Evolutionary conservation across 1,140 invertebrate species (phyloP), one percentile per base, ranked within the genome.

Genomic region (Brachionus rotundiformis): DNA sequence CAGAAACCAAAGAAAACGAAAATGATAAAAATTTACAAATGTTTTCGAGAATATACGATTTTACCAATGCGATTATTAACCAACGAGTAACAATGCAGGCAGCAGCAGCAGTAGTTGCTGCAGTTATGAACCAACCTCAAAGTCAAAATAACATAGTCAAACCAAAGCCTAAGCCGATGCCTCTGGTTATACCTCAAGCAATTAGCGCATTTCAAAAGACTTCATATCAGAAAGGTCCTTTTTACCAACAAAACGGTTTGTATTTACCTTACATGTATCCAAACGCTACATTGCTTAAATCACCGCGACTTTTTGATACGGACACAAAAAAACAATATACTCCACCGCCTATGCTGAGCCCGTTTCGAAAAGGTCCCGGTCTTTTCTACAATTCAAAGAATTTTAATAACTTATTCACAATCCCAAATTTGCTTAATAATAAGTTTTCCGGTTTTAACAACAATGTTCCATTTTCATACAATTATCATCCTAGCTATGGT

Each of bases 341-440:
- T 0, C 95, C 95, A 1, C 93, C 94, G 33, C 95, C 95, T 0
- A 95, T 97, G 84, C 88, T 98, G 11, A 94, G 94, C 85, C 95
- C 95, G 0, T 92, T 93, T 61, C 90, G 95, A 83, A 91, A 92
- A 84, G 94, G 94, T 4, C 91, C 92, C 0, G 95, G 95, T 0
- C 88, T 97, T 0, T 95, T 95, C 85, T 92, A 92, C 83, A 87
- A 88, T 8, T 83, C 89, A 29, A 86, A 84, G 27, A 83, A 83
- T 36, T 79, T 81, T 13, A 77, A 80, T 23, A 82, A 71, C 83
- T 80, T 59, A 82, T 84, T 63, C 31, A 33, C 63, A 10, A 81
- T 81, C 6, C 75, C 31, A 13, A 82, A 86, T 59, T 44, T 73
- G 27, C 27, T 44, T 11, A 73, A 73, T 44, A 73, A 73, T 44